phyloP scores from a whole-genome alignment of 2,888 invertebrate genomes.

The Andrena marginata region DNA sequence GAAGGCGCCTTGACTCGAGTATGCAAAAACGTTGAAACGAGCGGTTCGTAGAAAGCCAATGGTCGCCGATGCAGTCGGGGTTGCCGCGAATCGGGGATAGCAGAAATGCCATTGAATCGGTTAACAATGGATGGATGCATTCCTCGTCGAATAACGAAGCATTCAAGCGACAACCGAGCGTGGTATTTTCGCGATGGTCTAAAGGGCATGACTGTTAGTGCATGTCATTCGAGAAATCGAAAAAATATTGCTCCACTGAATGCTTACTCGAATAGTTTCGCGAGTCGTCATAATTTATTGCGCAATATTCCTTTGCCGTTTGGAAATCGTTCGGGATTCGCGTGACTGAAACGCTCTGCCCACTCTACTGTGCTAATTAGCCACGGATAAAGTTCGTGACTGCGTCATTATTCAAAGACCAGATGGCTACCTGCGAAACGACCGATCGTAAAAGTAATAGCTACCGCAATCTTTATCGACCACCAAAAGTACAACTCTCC shows the following conservation, averaged over 20 bases:
- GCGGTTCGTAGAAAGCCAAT: constrained; percentile 14
- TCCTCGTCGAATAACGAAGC: constrained; percentile 27
- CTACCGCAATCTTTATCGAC: constrained; percentile 18
- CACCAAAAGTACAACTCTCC: not conserved
- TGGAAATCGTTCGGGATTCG: constrained; percentile 15
- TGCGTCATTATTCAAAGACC: constrained; percentile 27
- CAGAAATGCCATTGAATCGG: constrained; percentile 44
- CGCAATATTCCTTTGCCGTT: not conserved
- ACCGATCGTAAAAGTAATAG: constrained; percentile 29
- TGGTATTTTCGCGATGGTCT: constrained; percentile 11
- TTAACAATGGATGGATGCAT: constrained; percentile 47
- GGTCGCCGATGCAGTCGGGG: not conserved
- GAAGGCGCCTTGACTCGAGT: not conserved
- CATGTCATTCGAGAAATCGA: not conserved
- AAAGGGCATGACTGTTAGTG: not conserved
- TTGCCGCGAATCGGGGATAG: constrained; percentile 25
- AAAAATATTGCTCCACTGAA: not conserved
- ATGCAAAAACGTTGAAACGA: constrained; percentile 14
- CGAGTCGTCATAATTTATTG: too few relatives aligned
- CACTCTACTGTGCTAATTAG: constrained; percentile 21
- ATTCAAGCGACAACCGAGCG: not conserved
- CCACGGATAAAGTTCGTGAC: constrained; percentile 37
- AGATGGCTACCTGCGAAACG: constrained; percentile 34
- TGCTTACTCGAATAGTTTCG: too few relatives aligned
- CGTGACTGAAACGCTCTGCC: constrained; percentile 6